These are phyloP conservation scores for Papilio machaon DNA, from an alignment of 1,140 invertebrate species.

Conservation along the genomic window DNA sequence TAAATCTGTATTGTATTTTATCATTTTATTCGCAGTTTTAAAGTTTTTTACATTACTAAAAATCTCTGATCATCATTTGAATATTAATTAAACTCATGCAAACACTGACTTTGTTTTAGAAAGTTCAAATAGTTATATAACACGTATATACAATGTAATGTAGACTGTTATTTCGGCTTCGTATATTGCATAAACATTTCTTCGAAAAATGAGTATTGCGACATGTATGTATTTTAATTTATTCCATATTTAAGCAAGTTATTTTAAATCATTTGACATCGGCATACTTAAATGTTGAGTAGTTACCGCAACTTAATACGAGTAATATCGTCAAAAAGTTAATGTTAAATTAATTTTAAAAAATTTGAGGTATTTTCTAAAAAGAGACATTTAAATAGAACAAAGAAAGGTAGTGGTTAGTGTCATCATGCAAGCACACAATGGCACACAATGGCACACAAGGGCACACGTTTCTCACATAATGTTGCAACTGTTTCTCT, in stretches of 20 bases:
- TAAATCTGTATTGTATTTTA: background rate
- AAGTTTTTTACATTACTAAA: background rate
- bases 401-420: slow-evolving; percentile 40
- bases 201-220: too few relatives aligned
- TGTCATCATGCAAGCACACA: slow-evolving; percentile 56
- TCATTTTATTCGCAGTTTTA: background rate
- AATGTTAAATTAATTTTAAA: background rate
- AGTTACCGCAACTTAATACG: too few relatives aligned
- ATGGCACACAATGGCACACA: slow-evolving; percentile 61
- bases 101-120: background rate
- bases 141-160: too few relatives aligned
- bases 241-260: too few relatives aligned
- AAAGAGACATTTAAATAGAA: background rate
- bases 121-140: too few relatives aligned
- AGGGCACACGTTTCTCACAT: slow-evolving; percentile 67
- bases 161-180: too few relatives aligned
- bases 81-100: slow-evolving; percentile 17
- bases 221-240: too few relatives aligned
- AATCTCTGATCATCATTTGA: background rate
- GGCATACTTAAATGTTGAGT: too few relatives aligned
- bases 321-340: background rate
- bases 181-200: too few relatives aligned
- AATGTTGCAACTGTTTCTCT: slow-evolving; percentile 72
- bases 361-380: too few relatives aligned
- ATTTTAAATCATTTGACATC: too few relatives aligned